Conservation (phyloP, 2,797 vertebrate species). For the Muraenolepis orangiensis region DNA sequence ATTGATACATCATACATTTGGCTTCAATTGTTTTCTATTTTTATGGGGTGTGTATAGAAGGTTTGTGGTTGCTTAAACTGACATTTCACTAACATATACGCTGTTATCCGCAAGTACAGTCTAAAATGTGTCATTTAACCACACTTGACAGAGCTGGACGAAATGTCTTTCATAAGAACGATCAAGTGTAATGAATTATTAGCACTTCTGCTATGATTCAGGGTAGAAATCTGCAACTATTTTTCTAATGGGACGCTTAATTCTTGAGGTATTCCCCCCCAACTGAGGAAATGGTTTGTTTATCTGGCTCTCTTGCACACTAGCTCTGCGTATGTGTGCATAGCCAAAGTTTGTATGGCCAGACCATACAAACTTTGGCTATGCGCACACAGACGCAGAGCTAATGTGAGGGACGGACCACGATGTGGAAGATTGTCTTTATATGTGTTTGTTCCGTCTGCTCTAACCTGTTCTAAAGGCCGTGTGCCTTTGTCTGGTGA, state of each 20-base stretch:
- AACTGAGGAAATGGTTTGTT: not conserved
- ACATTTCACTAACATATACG: not conserved
- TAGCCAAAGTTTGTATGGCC: slow-evolving; percentile 13
- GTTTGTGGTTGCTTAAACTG: not conserved
- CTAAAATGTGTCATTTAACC: not conserved
- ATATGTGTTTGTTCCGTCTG: not conserved
- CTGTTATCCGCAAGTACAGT: not conserved
- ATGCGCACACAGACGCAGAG: too few species aligned
- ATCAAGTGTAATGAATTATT: not conserved
- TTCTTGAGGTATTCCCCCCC: not conserved
- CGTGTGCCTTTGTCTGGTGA: too few species aligned
- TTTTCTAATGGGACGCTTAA: not conserved
- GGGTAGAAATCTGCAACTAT: not conserved
- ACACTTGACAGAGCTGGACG: not conserved
- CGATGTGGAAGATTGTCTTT: not conserved
- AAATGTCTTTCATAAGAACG: not conserved
- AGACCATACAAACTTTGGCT: too few species aligned
- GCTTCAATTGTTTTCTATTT: not conserved
- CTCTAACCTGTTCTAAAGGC: too few species aligned
- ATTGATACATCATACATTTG: not conserved
- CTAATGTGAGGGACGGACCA: slow-evolving; percentile 11
- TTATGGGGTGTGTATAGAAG: not conserved
- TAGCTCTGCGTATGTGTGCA: not conserved
- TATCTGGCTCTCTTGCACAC: not conserved
- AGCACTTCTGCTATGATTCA: not conserved